These are phyloP conservation scores for Apostichopus parvimensis DNA, from an alignment of 35 echinoderm and acorn worm species.

Conservation along the genomic window DNA sequence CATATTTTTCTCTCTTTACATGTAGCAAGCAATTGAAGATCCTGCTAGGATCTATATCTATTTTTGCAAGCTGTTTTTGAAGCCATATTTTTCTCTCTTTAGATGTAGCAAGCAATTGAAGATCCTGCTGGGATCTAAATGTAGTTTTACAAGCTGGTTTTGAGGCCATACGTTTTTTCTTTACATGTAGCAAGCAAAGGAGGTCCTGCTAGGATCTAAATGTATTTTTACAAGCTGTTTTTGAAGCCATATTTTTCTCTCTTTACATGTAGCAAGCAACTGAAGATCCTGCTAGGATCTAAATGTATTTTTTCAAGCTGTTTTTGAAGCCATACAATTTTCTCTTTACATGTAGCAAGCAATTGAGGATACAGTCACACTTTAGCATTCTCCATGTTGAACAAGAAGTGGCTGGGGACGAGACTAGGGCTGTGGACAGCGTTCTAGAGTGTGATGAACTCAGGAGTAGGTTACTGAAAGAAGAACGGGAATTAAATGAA, in stretches of 20 bases:
- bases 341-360: constrained; percentile 62
- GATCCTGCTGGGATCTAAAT: no score
- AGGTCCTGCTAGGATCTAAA: constrained; percentile 2
- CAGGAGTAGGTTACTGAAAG: constrained; percentile 64
- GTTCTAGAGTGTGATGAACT: constrained; percentile 88
- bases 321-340: not conserved
- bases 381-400: constrained; percentile 89
- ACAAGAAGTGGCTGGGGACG: constrained; percentile 92
- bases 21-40: constrained; percentile 78
- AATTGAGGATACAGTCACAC: constrained; percentile 87
- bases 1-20: constrained; percentile 6
- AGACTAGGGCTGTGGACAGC: constrained; percentile 87
- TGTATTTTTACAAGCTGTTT: no score
- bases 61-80: no score
- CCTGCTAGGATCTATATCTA: no score
- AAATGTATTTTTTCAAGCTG: no score
- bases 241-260: not conserved
- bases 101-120: no score
- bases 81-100: no score
- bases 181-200: no score
- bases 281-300: constrained; percentile 38
- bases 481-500: constrained; percentile 80
- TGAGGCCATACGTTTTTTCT: no score
- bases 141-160: no score
- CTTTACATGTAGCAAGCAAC: constrained; percentile 66